These are phyloP conservation scores for Dysdera silvatica DNA, from an alignment of 1,140 invertebrate genomes.

Conservation along the genomic window DNA sequence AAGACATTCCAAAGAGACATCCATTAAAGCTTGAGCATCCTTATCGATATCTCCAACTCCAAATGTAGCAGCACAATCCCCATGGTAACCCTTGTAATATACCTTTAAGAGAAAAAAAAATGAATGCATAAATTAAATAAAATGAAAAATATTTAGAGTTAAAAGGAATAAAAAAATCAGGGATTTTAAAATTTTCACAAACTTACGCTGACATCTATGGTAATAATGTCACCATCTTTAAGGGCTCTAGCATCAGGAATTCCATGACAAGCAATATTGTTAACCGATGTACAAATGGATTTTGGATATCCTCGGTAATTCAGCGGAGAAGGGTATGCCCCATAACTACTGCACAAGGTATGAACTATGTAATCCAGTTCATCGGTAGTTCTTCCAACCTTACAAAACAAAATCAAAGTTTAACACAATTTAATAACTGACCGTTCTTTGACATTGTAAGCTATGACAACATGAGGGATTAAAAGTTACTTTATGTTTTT, in stretches of 20 bases:
- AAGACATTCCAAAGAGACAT: constrained; percentile 61
- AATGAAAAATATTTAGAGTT: no score
- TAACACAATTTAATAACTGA: no score
- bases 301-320: constrained; percentile 81
- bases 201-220: constrained; percentile 83
- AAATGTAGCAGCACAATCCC: constrained; percentile 85
- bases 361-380: constrained; percentile 71
- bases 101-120: constrained; percentile 53
- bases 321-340: constrained; percentile 84
- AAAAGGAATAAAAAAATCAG: no score
- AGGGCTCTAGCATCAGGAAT: constrained; percentile 79
- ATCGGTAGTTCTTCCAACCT: constrained; percentile 81
- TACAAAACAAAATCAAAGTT: constrained; percentile 8
- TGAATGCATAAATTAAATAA: neutral
- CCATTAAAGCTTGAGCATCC: constrained; percentile 58
- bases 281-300: constrained; percentile 89
- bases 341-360: constrained; percentile 55
- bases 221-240: constrained; percentile 77
- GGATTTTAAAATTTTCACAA: no score
- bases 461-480: neutral
- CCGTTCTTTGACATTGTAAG: no score
- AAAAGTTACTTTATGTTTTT: neutral
- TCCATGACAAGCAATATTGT: constrained; percentile 90
- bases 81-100: constrained; percentile 75
- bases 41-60: constrained; percentile 71